Conservation (phyloP, 2,113 vertebrate species). For the Vicugna pacos region DNA sequence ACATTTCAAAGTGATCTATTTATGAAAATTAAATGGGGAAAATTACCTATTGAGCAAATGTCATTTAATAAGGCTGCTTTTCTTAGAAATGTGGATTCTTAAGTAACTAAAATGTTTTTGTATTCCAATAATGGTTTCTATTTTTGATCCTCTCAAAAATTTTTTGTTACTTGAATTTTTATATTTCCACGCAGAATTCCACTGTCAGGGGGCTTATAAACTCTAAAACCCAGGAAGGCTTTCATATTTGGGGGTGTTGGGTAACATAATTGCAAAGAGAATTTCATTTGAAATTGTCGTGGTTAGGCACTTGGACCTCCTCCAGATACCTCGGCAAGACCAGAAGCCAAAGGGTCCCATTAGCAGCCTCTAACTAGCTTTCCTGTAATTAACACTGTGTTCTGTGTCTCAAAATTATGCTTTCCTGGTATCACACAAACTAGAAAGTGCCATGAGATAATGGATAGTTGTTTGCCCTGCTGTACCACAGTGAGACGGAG, state of each 20-base stretch:
- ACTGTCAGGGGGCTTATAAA: conserved; percentile 54
- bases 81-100: conserved; percentile 78
- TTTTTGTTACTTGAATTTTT: conserved; percentile 77
- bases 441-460: conserved; percentile 56
- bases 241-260: conserved; percentile 55
- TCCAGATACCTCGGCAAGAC: conserved; percentile 59
- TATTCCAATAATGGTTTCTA: conserved; percentile 78
- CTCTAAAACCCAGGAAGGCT: conserved; percentile 63
- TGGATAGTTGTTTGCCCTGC: conserved; percentile 57
- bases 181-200: conserved; percentile 75
- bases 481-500: neutral
- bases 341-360: conserved; percentile 60
- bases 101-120: conserved; percentile 77
- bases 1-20: conserved; percentile 84
- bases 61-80: conserved; percentile 74
- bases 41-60: conserved; percentile 78
- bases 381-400: conserved; percentile 64
- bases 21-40: conserved; percentile 81
- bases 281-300: conserved; percentile 67
- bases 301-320: conserved; percentile 51
- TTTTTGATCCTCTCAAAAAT: conserved; percentile 73
- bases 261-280: conserved; percentile 67
- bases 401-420: conserved; percentile 34
- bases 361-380: conserved; percentile 65
- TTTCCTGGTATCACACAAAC: conserved; percentile 62